Conservation (phyloP, 2,888 invertebrate genomes). For the Eledone cirrhosa region DNA sequence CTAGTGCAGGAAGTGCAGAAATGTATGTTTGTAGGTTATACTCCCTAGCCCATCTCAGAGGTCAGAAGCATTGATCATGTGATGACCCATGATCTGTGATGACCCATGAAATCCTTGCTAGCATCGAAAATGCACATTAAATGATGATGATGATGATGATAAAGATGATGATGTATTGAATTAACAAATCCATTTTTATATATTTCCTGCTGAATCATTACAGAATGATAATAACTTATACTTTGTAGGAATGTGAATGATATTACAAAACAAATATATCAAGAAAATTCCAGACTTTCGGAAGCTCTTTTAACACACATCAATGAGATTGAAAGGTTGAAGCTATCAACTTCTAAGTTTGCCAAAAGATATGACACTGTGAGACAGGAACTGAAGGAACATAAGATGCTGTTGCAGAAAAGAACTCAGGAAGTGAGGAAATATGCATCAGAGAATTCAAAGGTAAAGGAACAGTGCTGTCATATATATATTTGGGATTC, state of each 20-base stretch:
- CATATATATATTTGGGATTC: no score
- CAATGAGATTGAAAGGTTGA: conserved; percentile 61
- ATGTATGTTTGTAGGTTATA: no score
- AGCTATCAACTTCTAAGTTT: conserved; percentile 51
- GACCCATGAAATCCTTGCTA: no score
- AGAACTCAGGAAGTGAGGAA: conserved; percentile 59
- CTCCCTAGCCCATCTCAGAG: no score
- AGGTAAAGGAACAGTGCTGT: not conserved
- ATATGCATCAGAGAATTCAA: conserved; percentile 43
- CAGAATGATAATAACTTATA: no score
- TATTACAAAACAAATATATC: conserved; percentile 66
- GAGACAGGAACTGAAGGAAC: conserved; percentile 60
- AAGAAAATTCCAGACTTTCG: conserved; percentile 64
- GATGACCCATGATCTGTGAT: no score
- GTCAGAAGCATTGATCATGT: no score
- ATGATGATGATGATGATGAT: no score
- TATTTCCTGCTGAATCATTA: conserved; percentile 27
- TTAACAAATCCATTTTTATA: not conserved
- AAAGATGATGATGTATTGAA: no score
- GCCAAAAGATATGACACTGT: conserved; percentile 57
- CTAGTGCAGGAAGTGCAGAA: no score
- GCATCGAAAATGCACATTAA: no score
- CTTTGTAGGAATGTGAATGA: conserved; percentile 59
- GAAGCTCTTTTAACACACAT: conserved; percentile 64
- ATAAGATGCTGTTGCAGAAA: conserved; percentile 61